Percentiles rank a stretch among this genome's conserved stretches.
These are phyloP conservation scores for Peromyscus leucopus DNA, from an alignment of 2,113 vertebrate species.

Conservation along the genomic window DNA sequence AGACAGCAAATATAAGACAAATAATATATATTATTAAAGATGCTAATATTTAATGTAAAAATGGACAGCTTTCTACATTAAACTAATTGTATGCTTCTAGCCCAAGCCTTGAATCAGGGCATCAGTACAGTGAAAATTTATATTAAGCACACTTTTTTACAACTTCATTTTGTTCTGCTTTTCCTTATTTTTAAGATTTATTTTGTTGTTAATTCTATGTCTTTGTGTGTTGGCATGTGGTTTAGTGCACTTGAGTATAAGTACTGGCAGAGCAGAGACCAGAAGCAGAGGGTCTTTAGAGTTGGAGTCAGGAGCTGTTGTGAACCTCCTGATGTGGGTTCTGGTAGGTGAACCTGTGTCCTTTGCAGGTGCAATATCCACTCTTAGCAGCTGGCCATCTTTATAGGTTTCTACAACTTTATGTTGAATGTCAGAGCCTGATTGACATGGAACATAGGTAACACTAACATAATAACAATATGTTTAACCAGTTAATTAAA, in stretches of 20 bases:
- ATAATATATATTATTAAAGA: constrained; percentile 41
- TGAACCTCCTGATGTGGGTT: neutral
- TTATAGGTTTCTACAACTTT: neutral
- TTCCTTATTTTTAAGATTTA: neutral
- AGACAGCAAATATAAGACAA: constrained; percentile 51
- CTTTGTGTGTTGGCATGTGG: neutral
- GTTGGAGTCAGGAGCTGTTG: neutral
- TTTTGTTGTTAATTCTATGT: neutral
- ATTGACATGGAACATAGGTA: neutral
- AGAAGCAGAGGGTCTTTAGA: too few species aligned
- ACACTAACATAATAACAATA: constrained; percentile 4
- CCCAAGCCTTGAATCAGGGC: neutral
- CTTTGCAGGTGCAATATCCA: neutral
- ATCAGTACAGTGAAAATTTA: neutral
- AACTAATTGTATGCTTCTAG: neutral
- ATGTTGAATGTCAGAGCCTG: neutral
- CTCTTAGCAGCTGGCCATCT: neutral
- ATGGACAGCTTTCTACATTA: neutral
- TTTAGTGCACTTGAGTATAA: fast-evolving
- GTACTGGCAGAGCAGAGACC: too few species aligned
- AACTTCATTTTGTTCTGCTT: neutral
- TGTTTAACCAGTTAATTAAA: neutral
- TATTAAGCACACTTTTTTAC: neutral
- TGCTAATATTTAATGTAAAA: constrained; percentile 20
- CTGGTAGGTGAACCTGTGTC: neutral